These are phyloP conservation scores for Eudyptes chrysolophus DNA, from an alignment of 2,113 vertebrate genomes.

Conservation along the genomic window DNA sequence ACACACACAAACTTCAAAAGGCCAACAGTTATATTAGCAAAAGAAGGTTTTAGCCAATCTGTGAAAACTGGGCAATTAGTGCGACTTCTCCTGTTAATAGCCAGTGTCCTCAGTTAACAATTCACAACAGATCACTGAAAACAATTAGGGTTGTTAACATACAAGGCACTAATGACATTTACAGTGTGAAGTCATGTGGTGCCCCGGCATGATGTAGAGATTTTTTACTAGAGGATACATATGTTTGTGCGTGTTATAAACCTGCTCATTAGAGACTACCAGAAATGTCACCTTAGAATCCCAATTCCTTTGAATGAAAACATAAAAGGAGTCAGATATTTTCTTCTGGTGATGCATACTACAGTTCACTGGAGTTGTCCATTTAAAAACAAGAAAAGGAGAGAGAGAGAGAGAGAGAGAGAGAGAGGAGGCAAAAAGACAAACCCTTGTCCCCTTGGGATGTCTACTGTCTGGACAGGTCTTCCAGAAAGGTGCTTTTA, in stretches of 20 bases:
- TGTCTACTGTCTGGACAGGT: neutral
- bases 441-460: neutral
- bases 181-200: neutral
- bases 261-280: neutral
- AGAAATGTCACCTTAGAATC: neutral
- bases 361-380: neutral
- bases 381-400: neutral
- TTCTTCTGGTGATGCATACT: neutral
- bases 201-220: neutral
- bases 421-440: neutral
- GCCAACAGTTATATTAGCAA: neutral
- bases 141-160: slow-evolving; percentile 32
- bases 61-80: slow-evolving; percentile 43
- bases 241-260: neutral
- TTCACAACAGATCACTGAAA: neutral
- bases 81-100: neutral
- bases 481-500: neutral
- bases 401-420: neutral
- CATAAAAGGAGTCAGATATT: neutral
- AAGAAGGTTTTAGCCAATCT: neutral
- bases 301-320: neutral
- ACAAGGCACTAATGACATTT: slow-evolving; percentile 13
- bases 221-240: neutral
- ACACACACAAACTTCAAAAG: neutral
- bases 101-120: neutral